Evolutionary conservation across 2,888 invertebrate species (phyloP).

Genomic region (Ecliptopera silaceata): DNA sequence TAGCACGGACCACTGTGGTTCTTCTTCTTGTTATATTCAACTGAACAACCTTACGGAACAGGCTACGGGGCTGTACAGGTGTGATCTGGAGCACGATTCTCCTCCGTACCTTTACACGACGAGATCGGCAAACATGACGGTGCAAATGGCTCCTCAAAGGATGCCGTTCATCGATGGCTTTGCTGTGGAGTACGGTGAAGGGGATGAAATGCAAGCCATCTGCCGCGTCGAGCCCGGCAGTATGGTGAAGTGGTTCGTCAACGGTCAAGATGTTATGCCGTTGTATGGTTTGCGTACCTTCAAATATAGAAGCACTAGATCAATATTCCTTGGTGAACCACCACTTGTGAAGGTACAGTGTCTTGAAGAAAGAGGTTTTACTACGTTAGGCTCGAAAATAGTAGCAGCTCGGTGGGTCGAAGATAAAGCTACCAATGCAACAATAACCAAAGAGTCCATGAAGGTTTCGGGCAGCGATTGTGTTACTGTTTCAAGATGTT

Average conservation of each 20-base stretch:
- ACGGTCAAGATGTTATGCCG: conserved; percentile 43
- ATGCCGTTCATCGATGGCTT: conserved; percentile 67
- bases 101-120: conserved; percentile 68
- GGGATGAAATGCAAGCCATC: conserved; percentile 64
- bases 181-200: conserved; percentile 59
- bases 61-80: conserved; percentile 69
- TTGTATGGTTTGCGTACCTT: conserved; percentile 56
- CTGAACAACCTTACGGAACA: conserved; percentile 66
- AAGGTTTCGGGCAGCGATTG: conserved; percentile 10
- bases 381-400: conserved; percentile 57
- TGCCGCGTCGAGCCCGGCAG: conserved; percentile 63
- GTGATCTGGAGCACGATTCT: conserved; percentile 68
- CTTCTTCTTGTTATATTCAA: conserved; percentile 60
- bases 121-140: conserved; percentile 64
- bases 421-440: not conserved
- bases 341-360: conserved; percentile 77
- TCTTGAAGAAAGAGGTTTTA: conserved; percentile 57
- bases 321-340: conserved; percentile 68
- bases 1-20: conserved; percentile 66
- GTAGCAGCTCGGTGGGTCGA: conserved; percentile 60
- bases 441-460: conserved; percentile 1
- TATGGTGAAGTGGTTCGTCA: conserved; percentile 72
- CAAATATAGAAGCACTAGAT: conserved; percentile 52
- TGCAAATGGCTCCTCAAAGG: conserved; percentile 58
- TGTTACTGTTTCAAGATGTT: conserved; percentile 5